A percentile compares a stretch with the other conserved stretches of the same genome.
These are phyloP conservation scores for Sigmodon hispidus DNA, from an alignment of 2,113 vertebrate genomes.

Conservation along the genomic window DNA sequence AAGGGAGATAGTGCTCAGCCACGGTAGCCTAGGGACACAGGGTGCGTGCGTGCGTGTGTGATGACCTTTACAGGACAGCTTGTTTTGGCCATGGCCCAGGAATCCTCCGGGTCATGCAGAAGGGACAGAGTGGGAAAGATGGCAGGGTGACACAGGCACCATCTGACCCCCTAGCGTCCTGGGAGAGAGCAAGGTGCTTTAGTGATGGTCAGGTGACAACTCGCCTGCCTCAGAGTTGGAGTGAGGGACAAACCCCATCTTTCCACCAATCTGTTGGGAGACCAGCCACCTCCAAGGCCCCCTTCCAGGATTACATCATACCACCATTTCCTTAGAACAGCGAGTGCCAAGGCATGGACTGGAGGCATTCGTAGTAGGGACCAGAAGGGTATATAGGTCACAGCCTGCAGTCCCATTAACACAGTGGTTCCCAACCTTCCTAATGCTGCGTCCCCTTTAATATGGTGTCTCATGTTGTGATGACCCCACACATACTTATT, in stretches of 20 bases:
- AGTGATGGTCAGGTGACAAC: neutral
- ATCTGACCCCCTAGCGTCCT: neutral
- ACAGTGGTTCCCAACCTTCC: neutral
- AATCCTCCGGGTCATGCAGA: neutral
- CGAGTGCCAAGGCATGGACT: neutral
- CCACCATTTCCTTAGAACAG: no score
- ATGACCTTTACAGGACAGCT: neutral
- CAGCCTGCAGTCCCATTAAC: neutral
- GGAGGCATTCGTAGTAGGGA: neutral
- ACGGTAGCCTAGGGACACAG: neutral
- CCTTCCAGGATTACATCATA: neutral
- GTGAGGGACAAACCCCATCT: no score
- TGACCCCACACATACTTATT: neutral
- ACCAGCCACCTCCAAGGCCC: neutral
- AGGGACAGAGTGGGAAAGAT: neutral
- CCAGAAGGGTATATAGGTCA: neutral
- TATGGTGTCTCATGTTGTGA: neutral
- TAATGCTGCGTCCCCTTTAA: neutral
- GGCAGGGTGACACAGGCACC: neutral
- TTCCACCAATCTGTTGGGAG: neutral
- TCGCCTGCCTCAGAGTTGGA: neutral
- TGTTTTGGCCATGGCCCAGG: neutral
- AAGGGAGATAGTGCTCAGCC: neutral
- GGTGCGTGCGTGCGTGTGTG: neutral
- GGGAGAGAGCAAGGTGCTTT: neutral